Percentiles rank a stretch among this genome's conserved stretches.
phyloP scores from a whole-genome alignment of 2,888 invertebrate genomes.

The Psylliodes chrysocephalus region DNA sequence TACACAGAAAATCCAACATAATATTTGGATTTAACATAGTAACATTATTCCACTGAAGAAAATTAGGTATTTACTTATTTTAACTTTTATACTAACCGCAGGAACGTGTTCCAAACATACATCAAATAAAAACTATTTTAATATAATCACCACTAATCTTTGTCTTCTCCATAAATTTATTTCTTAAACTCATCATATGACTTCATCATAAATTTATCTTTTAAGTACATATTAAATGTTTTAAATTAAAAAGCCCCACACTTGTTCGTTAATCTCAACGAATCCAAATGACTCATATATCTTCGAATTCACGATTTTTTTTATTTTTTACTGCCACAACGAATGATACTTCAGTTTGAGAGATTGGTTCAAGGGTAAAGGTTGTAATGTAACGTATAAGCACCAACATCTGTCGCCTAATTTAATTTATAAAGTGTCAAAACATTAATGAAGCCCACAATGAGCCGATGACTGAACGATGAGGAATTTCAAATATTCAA shows the following conservation, averaged over 20 bases:
- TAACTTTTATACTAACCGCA: too few relatives aligned
- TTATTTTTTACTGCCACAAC: slow-evolving; percentile 20
- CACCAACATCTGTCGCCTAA: slow-evolving; percentile 29
- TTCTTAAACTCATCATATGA: background rate
- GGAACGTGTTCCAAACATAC: too few relatives aligned
- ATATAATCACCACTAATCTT: too few relatives aligned
- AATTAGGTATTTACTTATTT: too few relatives aligned
- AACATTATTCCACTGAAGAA: too few relatives aligned
- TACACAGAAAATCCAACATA: too few relatives aligned
- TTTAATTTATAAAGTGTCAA: slow-evolving; percentile 29
- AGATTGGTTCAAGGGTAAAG: slow-evolving; percentile 29
- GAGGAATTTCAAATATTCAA: slow-evolving; percentile 18
- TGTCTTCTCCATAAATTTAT: background rate
- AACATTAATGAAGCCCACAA: slow-evolving; percentile 27
- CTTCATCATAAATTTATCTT: background rate
- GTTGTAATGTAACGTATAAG: slow-evolving; percentile 26
- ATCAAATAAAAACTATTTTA: too few relatives aligned
- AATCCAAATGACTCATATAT: slow-evolving; percentile 14
- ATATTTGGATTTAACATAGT: too few relatives aligned
- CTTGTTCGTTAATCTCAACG: slow-evolving; percentile 10
- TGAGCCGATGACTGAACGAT: slow-evolving; percentile 10
- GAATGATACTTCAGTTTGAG: slow-evolving; percentile 11
- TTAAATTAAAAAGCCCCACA: slow-evolving; percentile 7
- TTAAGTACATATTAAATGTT: slow-evolving; percentile 10
- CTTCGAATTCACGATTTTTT: slow-evolving; percentile 13